A percentile compares a stretch with the other conserved stretches of the same genome.
These are phyloP conservation scores for Garra rufa DNA, from an alignment of 2,113 vertebrate species.

Conservation along the genomic window DNA sequence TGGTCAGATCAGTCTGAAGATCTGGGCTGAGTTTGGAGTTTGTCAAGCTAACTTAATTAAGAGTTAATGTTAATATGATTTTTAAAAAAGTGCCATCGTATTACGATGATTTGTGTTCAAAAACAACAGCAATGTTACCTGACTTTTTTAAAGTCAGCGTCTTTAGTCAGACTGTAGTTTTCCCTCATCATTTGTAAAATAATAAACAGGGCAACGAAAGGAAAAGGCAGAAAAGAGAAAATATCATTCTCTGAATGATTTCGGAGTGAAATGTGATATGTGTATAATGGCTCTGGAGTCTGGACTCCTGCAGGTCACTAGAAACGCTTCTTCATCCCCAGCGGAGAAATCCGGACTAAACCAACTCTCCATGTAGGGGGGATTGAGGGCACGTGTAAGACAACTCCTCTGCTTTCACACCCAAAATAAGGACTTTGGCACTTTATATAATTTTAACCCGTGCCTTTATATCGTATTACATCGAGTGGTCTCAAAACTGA, in stretches of 20 bases:
- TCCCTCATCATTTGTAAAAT: neutral
- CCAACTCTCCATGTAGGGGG: neutral
- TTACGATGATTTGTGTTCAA: neutral
- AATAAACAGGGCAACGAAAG: neutral
- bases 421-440: neutral
- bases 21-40: too few species aligned
- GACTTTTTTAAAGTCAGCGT: neutral
- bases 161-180: neutral
- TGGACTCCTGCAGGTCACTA: neutral
- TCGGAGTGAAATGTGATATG: constrained; percentile 1
- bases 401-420: neutral
- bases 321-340: constrained; percentile 27
- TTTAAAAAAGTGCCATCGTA: neutral
- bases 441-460: neutral
- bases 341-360: constrained; percentile 24
- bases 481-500: neutral
- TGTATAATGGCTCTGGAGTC: neutral
- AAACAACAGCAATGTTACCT: neutral
- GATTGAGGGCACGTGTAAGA: neutral
- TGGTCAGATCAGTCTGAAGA: too few species aligned
- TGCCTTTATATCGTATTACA: neutral
- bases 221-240: neutral
- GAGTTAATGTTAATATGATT: neutral
- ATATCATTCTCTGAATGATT: neutral
- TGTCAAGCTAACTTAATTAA: too few species aligned